These are phyloP conservation scores for Tyria jacobaeae DNA, from an alignment of 2,888 invertebrate species.

Conservation along the genomic window DNA sequence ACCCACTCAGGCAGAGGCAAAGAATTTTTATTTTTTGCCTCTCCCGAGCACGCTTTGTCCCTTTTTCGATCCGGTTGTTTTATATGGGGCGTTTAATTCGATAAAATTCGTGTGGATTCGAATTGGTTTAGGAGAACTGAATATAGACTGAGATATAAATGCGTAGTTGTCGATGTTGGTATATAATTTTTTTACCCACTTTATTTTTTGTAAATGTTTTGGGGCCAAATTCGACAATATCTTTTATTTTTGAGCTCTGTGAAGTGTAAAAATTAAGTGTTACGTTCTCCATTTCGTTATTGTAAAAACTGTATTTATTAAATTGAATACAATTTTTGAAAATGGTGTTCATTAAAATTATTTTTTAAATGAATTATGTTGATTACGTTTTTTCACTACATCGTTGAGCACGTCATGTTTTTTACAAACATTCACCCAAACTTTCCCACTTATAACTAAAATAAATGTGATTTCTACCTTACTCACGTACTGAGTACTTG, in stretches of 20 bases:
- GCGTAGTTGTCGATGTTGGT: constrained; percentile 41
- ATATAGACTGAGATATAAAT: constrained; percentile 63
- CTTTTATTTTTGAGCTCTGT: neutral
- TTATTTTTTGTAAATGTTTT: constrained; percentile 13
- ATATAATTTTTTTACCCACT: constrained; percentile 25
- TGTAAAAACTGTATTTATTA: neutral
- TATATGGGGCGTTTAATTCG: constrained; percentile 80
- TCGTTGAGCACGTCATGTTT: too few relatives aligned
- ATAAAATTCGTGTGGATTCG: constrained; percentile 75
- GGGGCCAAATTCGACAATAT: neutral
- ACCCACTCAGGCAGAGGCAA: constrained; percentile 53
- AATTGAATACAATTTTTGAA: too few relatives aligned
- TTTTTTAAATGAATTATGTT: too few relatives aligned
- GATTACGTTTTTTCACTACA: too few relatives aligned
- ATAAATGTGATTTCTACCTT: too few relatives aligned
- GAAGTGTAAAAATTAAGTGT: neutral
- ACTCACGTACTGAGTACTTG: too few relatives aligned
- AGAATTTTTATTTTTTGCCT: constrained; percentile 63
- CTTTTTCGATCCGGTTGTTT: constrained; percentile 78
- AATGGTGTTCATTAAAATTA: too few relatives aligned
- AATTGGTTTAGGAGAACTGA: constrained; percentile 71
- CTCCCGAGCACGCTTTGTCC: constrained; percentile 69
- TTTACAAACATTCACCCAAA: too few relatives aligned
- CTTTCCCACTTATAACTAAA: too few relatives aligned
- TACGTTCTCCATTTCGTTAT: neutral